phyloP scores from a whole-genome alignment of 2,888 invertebrate species.

The Abrostola tripartita region DNA sequence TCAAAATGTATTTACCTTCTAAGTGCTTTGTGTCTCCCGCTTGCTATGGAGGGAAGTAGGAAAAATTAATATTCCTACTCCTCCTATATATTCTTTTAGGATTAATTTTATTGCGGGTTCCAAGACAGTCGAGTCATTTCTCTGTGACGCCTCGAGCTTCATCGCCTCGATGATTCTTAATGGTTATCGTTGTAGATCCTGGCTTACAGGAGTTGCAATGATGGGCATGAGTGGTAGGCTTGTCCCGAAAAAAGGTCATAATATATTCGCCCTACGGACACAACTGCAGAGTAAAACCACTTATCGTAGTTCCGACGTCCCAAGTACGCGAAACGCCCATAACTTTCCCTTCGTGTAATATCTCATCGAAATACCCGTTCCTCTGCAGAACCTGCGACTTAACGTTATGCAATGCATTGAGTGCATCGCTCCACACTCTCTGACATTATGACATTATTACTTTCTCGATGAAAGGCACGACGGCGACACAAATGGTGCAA shows the following conservation, averaged over 20 bases:
- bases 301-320: slow-evolving; percentile 19
- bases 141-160: no score
- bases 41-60: no score
- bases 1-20: not conserved
- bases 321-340: slow-evolving; percentile 9
- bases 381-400: slow-evolving; percentile 20
- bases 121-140: no score
- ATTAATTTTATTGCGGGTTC: no score
- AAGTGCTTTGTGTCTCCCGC: no score
- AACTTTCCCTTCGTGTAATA: slow-evolving; percentile 45
- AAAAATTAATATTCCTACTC: no score
- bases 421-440: slow-evolving; percentile 33
- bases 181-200: no score
- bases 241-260: no score
- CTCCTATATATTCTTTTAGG: no score
- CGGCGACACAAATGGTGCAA: slow-evolving; percentile 2
- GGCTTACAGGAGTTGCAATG: no score
- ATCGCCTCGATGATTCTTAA: no score
- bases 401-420: slow-evolving; percentile 38
- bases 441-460: slow-evolving; percentile 27
- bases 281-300: not conserved
- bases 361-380: slow-evolving; percentile 25
- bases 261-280: not conserved
- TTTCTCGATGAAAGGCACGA: slow-evolving; percentile 27
- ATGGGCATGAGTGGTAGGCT: no score